Conservation (phyloP, 2,113 vertebrate species). For the Siphamia tubifer region DNA sequence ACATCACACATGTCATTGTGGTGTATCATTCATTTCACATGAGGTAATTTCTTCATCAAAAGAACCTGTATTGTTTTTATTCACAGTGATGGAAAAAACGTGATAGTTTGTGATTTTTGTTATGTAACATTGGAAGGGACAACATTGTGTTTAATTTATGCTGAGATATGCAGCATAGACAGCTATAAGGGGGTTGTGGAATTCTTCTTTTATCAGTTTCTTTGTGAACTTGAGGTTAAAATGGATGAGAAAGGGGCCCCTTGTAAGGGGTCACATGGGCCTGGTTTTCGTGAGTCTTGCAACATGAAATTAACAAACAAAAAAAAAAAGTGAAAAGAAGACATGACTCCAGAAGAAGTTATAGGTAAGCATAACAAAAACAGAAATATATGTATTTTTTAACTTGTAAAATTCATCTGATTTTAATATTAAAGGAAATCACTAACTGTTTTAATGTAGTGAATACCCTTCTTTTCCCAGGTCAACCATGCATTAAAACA, state of each 20-base stretch:
- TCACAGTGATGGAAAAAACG: no score
- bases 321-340: not conserved
- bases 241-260: not conserved
- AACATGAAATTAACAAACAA: no score
- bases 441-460: not conserved
- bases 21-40: not conserved
- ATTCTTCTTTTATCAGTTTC: constrained; percentile 39
- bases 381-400: no score
- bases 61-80: no score
- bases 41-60: not conserved
- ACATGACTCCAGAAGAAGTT: not conserved
- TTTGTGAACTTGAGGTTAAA: constrained; percentile 34
- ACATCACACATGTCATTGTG: not conserved
- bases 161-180: constrained; percentile 28
- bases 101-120: no score
- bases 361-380: no score
- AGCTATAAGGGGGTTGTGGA: constrained; percentile 6
- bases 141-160: no score
- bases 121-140: no score
- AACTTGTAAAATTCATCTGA: no score
- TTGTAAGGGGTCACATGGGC: not conserved
- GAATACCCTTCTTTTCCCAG: not conserved
- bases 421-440: no score
- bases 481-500: not conserved
- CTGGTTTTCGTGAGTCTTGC: not conserved